Evolutionary conservation across 1,140 invertebrate species (phyloP).

Genomic region (Chrysomallon squamiferum): DNA sequence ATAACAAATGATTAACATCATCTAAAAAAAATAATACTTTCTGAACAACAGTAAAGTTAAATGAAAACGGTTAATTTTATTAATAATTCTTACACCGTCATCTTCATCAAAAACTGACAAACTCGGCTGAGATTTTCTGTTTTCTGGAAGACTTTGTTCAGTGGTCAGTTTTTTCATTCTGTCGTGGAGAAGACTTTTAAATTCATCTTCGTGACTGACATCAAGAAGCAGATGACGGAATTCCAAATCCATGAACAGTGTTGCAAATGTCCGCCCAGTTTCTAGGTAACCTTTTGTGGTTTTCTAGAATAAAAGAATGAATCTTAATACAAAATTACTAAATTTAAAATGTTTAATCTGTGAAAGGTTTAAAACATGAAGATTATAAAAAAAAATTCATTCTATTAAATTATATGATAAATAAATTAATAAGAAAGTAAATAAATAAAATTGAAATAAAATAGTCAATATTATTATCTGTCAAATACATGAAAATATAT

Average conservation of each 20-base stretch:
- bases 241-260: constrained; percentile 72
- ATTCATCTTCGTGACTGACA: constrained; percentile 61
- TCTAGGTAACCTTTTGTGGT: constrained; percentile 73
- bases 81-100: constrained; percentile 39
- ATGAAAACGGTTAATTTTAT: too few relatives aligned
- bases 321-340: not conserved
- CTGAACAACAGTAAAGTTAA: too few relatives aligned
- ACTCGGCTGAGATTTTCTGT: constrained; percentile 45
- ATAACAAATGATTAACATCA: too few relatives aligned
- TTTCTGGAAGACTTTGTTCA: constrained; percentile 65
- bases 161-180: constrained; percentile 69
- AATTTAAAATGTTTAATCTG: not conserved
- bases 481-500: too few relatives aligned
- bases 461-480: too few relatives aligned
- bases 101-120: constrained; percentile 34
- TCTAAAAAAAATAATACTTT: too few relatives aligned
- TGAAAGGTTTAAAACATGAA: not conserved
- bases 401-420: too few relatives aligned
- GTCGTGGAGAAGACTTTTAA: constrained; percentile 63
- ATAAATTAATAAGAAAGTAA: not conserved
- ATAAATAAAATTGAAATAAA: too few relatives aligned
- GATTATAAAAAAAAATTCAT: not conserved
- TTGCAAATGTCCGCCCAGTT: constrained; percentile 72
- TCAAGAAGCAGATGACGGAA: constrained; percentile 68
- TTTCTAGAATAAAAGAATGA: constrained; percentile 65